Base-by-base conservation (phyloP, 2,113 vertebrate species). In the Odontophorus gujanensis region DNA sequence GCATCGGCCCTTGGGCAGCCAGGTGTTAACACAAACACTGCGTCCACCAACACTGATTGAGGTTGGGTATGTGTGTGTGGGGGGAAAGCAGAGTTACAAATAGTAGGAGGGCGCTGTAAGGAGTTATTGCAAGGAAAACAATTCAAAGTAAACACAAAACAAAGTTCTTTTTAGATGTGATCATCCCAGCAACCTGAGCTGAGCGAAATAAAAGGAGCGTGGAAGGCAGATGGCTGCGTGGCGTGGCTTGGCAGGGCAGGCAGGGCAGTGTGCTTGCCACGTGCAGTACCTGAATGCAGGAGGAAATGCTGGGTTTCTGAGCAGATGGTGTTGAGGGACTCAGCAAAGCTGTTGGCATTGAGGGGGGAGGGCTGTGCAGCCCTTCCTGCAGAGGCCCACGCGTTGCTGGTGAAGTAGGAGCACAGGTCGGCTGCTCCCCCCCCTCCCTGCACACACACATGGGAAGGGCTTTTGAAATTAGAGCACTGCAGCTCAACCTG, bases 251-350 rank as follows among this genome's bases (percentile, higher is more conserved):
- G 40, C 40, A 40, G 40, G 94, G 96, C 96, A 97, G 94, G n/a
- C 38, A 94, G 85, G 50, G 68, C 85, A 67, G 61, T 43, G 85
- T 53, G 12, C 80, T 67, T 84, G 78, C 87, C 75, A 87, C 47
- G 32, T 92, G 92, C 92, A 92, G 89, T 94, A 89, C 95, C 95
- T 94, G 91, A 95, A 93, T 90, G 71, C 59, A 89, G 74, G 94
- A 88, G 77, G 93, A 71, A 47, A 77, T 93, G 93, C 95, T 74
- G 51, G 92, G 34, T 94, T 93, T 91, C 71, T n/a, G 63, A 86
- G 92, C 96, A 93, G 89, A 94, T 96, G 96, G 95, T 66, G 65
- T 92, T 92, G 92, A 96, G 90, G 91, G 89, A 95, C 92, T 97
- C 86, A 6, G 55, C 42, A 76, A 93, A 96, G 89, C 89, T 96